Base-by-base conservation (phyloP, 2,888 invertebrate genomes). In the Aphidoletes aphidimyza region DNA sequence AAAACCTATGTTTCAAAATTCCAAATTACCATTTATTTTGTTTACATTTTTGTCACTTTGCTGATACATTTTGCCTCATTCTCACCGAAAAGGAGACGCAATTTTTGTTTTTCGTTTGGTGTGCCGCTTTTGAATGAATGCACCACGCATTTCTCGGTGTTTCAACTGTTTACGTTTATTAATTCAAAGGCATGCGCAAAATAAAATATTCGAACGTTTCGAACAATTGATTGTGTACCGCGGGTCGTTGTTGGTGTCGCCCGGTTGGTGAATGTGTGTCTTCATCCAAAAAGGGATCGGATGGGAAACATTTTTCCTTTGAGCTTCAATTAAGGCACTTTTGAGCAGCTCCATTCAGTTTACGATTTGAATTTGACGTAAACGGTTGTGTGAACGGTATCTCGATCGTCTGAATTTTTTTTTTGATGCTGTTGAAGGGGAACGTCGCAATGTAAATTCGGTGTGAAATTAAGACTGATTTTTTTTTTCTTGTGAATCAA, bases 121-220 rank as follows among this genome's bases (percentile, higher is more conserved):
- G 6, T 22, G 54, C 54, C 54, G 54, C n/a, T n/a, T n/a, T 69
- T 26, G 69, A 69, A 69, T 69, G 69, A 69, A 54, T 26, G 54
- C 54, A 69, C 30, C 34, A 34, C 69, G 34, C 69, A 34, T 34
- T 22, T 54, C 54, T 54, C 54, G n/a, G 22, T 47, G 17, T 26
- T n/a, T 30, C 14, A 1, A 69, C 30, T 69, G 69, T 69, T 69
- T 69, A 69, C 34, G 69, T 69, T 69, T 69, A 69, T 69, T 69
- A 69, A 69, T 69, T 69, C 69, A 69, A 69, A 69, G 69, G 69
- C 69, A 69, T 69, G 69, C 69, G 69, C 69, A 69, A 69, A 69
- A 69, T 69, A 69, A 69, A 69, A 69, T 69, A 69, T 69, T 69
- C 69, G 26, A 30, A 2, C 26, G n/a, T 9, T 69, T 69, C 69